Conservation (phyloP, 2,113 vertebrate genomes). For the Ia io region DNA sequence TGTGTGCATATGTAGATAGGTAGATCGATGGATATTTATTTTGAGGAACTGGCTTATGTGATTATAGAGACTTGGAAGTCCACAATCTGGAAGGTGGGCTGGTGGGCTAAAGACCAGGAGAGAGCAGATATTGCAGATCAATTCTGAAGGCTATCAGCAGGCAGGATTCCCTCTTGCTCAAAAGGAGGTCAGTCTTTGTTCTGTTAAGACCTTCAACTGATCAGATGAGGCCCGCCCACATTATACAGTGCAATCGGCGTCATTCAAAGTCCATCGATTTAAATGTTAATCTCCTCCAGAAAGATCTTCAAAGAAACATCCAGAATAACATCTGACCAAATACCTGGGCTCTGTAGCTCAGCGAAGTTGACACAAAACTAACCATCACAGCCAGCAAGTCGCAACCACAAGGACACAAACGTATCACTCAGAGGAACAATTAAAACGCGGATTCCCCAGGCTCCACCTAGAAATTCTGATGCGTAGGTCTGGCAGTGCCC, state of each 20-base stretch:
- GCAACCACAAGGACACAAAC: background rate
- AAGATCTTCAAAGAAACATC: background rate
- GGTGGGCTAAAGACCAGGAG: background rate
- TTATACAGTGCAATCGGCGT: background rate
- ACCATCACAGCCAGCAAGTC: background rate
- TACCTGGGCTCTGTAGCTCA: background rate
- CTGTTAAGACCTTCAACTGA: background rate
- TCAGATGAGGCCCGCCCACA: background rate
- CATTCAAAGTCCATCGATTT: background rate
- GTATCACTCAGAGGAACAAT: background rate
- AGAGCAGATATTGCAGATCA: background rate
- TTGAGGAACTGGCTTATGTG: background rate
- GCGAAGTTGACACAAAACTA: conserved; percentile 10
- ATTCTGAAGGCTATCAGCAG: background rate
- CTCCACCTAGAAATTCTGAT: background rate
- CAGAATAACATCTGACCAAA: background rate
- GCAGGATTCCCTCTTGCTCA: background rate
- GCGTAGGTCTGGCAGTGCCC: conserved; percentile 34
- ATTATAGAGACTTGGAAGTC: background rate
- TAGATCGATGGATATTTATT: background rate
- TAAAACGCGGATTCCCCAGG: conserved; percentile 5
- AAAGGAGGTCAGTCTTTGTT: background rate
- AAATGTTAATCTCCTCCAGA: background rate
- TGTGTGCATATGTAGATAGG: background rate
- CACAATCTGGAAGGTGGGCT: background rate